Base-by-base conservation (phyloP, 2,113 vertebrate genomes). In the Gorsachius goisagi region DNA sequence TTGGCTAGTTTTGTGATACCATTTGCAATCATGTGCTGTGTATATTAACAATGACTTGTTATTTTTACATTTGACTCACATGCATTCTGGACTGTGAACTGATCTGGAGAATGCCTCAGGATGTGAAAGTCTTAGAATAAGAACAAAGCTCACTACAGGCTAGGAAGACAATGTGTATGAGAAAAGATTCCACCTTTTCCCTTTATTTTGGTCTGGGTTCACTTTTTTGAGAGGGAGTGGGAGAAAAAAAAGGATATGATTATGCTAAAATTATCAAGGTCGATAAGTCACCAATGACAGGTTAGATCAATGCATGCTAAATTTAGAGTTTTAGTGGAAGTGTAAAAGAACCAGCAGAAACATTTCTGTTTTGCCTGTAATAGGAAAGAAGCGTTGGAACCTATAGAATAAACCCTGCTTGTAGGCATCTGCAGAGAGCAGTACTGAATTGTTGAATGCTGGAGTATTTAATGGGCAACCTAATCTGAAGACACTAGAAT, bases 391-490 rank as follows among this genome's bases (percentile, higher is more conserved):
- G 30, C 75, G 66, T 89, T 45, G 50, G 55, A 82, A 68, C 56
- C 39, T 66, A 28, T 19, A 96, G 80, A 94, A 78, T 89, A 85
- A 93, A 55, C n/a, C 15, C 47, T 71, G 33, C n/a, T 94, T 88
- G 67, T 52, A 58, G 73, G 44, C 26, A 80, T 93, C 77, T 83
- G 72, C 62, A 90, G 73, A 95, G 90, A 95, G 12, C 16, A 66
- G 47, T 35, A 81, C 39, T 64, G 81, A 62, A 52, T 94, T 96
- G 89, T 78, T 84, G 76, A 96, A 69, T 88, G 69, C 44, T 67
- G 33, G 55, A 59, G 55, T 82, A 28, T 88, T 97, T 96, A 95
- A 97, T 97, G 58, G 90, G 75, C 76, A 95, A 73, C 18, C 16
- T 91, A 89, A 86, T 78, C 77, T 93, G 78, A 95, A 84, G 86